A percentile compares a stretch with the other conserved stretches of the same genome.
phyloP scores from a whole-genome alignment of 2,888 invertebrate genomes.

The Apotomis capreana region DNA sequence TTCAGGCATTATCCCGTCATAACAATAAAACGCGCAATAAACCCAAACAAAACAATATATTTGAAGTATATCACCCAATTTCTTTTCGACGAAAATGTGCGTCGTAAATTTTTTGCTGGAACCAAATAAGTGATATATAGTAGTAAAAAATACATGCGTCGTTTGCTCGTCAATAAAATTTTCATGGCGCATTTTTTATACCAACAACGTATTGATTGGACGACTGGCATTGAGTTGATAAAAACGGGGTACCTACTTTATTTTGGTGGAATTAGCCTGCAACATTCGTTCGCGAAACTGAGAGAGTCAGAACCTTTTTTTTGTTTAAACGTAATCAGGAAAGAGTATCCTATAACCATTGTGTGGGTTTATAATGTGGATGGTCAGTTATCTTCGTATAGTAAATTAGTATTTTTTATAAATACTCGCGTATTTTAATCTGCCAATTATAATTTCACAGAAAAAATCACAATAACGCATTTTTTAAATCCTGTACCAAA shows the following conservation, averaged over 20 bases:
- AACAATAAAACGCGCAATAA: slow-evolving; percentile 31
- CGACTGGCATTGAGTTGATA: slow-evolving; percentile 11
- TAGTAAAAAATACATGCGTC: slow-evolving; percentile 52
- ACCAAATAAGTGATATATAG: slow-evolving; percentile 54
- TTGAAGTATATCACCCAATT: slow-evolving; percentile 46
- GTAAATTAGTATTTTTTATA: too few relatives aligned
- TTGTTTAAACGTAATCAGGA: too few relatives aligned
- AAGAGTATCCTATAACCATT: too few relatives aligned
- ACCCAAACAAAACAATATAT: slow-evolving; percentile 45
- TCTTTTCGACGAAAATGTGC: slow-evolving; percentile 44
- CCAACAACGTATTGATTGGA: slow-evolving; percentile 38
- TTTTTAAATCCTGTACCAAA: too few relatives aligned
- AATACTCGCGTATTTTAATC: too few relatives aligned
- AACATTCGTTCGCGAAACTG: too few relatives aligned
- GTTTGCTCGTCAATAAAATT: slow-evolving; percentile 52
- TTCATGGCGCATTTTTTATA: slow-evolving; percentile 53
- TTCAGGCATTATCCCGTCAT: slow-evolving; percentile 21
- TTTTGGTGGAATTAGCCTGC: too few relatives aligned
- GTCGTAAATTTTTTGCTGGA: slow-evolving; percentile 49
- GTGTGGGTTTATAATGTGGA: too few relatives aligned
- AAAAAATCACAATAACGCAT: too few relatives aligned
- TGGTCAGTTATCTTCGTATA: too few relatives aligned
- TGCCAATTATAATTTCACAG: too few relatives aligned
- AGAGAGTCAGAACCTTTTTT: too few relatives aligned
- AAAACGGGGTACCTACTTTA: not conserved